Conservation (phyloP, 2,113 vertebrate genomes). For the Catharus bicknelli region DNA sequence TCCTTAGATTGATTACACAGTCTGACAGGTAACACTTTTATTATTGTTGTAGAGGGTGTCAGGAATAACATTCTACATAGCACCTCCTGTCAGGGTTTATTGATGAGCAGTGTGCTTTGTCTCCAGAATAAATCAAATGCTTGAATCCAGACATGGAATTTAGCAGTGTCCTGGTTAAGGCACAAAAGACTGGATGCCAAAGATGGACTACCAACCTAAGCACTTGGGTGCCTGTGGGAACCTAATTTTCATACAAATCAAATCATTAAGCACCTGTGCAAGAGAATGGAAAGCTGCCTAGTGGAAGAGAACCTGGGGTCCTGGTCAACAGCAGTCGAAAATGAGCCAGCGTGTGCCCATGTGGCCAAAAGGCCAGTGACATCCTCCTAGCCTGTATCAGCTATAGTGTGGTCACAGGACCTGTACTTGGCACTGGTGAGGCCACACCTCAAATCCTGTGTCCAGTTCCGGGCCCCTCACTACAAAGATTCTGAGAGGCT, state of each 20-base stretch:
- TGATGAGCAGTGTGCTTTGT: neutral
- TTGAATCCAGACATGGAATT: neutral
- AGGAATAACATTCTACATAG: neutral
- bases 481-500: neutral
- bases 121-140: neutral
- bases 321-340: neutral
- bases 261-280: neutral
- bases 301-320: neutral
- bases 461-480: neutral
- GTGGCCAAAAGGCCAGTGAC: neutral
- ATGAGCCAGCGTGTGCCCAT: neutral
- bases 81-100: constrained; percentile 15
- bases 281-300: neutral
- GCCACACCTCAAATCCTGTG: fast-evolving
- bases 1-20: neutral
- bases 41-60: constrained; percentile 24
- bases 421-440: neutral
- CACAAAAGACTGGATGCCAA: neutral
- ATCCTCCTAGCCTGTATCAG: neutral
- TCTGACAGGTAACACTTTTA: constrained; percentile 16
- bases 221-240: neutral
- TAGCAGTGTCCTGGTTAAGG: neutral
- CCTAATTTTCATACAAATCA: neutral
- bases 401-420: neutral
- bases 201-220: neutral